These are phyloP conservation scores for Tromatobia lineatoria DNA, from an alignment of 2,888 invertebrate species.

Conservation along the genomic window DNA sequence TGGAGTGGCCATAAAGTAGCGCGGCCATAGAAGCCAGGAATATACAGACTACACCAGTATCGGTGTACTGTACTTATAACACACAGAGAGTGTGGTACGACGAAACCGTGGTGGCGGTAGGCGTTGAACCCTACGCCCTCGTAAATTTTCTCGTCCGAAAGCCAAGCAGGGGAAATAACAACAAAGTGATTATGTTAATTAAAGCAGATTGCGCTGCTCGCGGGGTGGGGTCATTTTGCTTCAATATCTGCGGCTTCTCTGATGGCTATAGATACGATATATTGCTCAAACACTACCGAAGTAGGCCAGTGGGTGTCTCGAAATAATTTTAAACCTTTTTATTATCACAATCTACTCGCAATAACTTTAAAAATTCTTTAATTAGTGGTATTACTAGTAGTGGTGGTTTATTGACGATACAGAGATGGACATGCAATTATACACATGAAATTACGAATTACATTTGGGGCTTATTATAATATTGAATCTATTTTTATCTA, in stretches of 20 bases:
- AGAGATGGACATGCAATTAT: too few species aligned
- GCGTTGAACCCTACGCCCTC: constrained; percentile 26
- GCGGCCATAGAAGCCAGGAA: constrained; percentile 29
- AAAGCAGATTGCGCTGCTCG: constrained; percentile 46
- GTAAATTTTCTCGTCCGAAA: constrained; percentile 58
- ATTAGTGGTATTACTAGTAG: too few species aligned
- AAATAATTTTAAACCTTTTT: constrained; percentile 4
- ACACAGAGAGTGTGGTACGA: constrained; percentile 10
- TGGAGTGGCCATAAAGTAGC: constrained; percentile 65
- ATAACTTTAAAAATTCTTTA: not conserved
- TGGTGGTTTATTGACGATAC: too few species aligned
- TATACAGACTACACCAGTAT: constrained; percentile 24
- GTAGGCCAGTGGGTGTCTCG: not conserved
- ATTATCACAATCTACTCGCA: not conserved
- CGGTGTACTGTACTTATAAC: constrained; percentile 7
- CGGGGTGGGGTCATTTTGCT: constrained; percentile 5
- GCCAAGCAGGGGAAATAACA: constrained; percentile 50
- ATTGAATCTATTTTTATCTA: too few species aligned
- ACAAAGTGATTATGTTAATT: constrained; percentile 64
- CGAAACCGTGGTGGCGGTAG: constrained; percentile 12
- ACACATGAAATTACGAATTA: too few species aligned
- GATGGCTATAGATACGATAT: constrained; percentile 20
- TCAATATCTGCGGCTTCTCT: constrained; percentile 15
- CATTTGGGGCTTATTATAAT: too few species aligned
- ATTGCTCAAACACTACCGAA: not conserved